Conservation (phyloP, 1,140 invertebrate species). For the Drosophila willistoni region DNA sequence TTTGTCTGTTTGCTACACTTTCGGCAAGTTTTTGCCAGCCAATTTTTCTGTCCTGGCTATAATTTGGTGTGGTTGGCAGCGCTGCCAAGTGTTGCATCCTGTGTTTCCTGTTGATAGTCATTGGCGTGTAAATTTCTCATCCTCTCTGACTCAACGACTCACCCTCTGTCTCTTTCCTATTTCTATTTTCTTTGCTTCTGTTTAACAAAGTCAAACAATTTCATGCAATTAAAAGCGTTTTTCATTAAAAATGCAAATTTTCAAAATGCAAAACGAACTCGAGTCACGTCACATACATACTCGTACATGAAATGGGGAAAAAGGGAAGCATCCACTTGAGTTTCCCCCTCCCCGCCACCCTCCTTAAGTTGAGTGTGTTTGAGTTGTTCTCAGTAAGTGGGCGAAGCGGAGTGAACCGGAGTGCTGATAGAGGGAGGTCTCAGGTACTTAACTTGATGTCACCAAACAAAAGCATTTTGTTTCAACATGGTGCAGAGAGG, state of each 20-base stretch:
- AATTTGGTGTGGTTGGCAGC: conserved; percentile 72
- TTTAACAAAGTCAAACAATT: conserved; percentile 81
- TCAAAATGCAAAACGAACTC: conserved; percentile 75
- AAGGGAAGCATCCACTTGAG: conserved; percentile 9
- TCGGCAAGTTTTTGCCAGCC: conserved; percentile 60
- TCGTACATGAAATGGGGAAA: conserved; percentile 11
- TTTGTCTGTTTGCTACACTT: conserved; percentile 68
- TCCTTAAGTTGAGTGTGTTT: conserved; percentile 15
- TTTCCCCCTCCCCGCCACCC: not conserved
- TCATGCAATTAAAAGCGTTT: conserved; percentile 81
- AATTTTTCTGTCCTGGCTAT: conserved; percentile 70
- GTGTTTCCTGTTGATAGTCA: conserved; percentile 73
- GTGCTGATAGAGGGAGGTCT: conserved; percentile 32
- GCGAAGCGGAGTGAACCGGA: conserved; percentile 18
- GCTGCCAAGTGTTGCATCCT: conserved; percentile 75
- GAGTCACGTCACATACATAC: conserved; percentile 75
- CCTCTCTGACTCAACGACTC: conserved; percentile 48
- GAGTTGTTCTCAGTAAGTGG: conserved; percentile 63
- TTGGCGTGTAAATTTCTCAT: conserved; percentile 74
- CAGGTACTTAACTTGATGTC: conserved; percentile 80
- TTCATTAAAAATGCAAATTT: conserved; percentile 82
- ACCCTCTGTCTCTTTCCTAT: not conserved
- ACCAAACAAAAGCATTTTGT: conserved; percentile 81
- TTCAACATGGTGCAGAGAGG: conserved; percentile 60
- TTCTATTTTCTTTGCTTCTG: conserved; percentile 42